Evolutionary conservation across 2,797 vertebrate species (phyloP).

Genomic region (Cyclura pinguis): DNA sequence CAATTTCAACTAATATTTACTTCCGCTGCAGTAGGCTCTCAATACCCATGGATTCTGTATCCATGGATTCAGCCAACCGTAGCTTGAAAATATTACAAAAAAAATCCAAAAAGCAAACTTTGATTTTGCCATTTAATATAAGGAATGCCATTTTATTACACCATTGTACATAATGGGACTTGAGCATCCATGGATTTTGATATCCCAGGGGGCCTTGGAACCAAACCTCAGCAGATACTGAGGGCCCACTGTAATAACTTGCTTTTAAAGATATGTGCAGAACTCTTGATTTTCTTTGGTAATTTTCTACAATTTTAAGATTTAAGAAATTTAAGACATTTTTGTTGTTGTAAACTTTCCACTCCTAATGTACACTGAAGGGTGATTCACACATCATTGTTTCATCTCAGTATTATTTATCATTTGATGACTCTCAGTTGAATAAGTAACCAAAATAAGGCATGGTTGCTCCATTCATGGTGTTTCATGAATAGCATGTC

Average conservation of each 20-base stretch:
- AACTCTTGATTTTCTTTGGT: conserved; percentile 57
- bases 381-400: neutral
- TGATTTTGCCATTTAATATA: no score
- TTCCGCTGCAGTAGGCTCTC: conserved; percentile 52
- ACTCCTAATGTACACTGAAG: accelerated
- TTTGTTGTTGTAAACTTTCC: conserved; percentile 47
- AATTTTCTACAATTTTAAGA: conserved; percentile 61
- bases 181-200: no score
- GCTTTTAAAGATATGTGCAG: conserved; percentile 30
- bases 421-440: neutral
- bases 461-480: neutral
- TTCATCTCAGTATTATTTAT: neutral
- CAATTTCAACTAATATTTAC: conserved; percentile 75
- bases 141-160: no score
- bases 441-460: neutral
- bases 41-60: no score
- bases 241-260: conserved; percentile 5
- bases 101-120: no score
- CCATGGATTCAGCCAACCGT: no score
- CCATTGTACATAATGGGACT: no score
- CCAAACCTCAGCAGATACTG: no score
- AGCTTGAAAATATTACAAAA: no score
- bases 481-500: neutral
- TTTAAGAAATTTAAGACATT: conserved; percentile 35
- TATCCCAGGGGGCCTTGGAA: no score